Evolutionary conservation across 30 jellyfish, hydroid and myxozoan species (phyloP).

Genomic region (Clytia hemisphaerica): DNA sequence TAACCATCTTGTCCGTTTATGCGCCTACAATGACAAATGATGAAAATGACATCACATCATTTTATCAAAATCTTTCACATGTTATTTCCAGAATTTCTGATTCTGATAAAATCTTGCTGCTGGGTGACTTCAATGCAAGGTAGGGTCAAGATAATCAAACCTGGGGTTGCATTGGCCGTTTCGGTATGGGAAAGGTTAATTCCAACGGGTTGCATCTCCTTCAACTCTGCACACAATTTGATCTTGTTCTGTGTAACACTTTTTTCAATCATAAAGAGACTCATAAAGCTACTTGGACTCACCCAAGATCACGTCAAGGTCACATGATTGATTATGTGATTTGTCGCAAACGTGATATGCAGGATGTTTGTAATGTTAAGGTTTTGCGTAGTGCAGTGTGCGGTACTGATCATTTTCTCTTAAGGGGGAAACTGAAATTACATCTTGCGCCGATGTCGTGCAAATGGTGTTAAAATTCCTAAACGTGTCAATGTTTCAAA

Average conservation of each 20-base stretch:
- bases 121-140: constrained; percentile 56
- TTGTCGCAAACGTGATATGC: background rate
- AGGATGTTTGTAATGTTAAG: background rate
- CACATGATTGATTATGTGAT: constrained; percentile 40
- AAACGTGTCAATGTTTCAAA: background rate
- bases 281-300: constrained; percentile 43
- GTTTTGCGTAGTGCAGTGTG: constrained; percentile 29
- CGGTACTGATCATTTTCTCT: constrained; percentile 32
- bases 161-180: constrained; percentile 28
- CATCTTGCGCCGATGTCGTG: constrained; percentile 1
- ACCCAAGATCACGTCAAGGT: constrained; percentile 42
- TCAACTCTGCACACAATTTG: constrained; percentile 19
- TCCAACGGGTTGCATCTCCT: constrained; percentile 40
- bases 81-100: constrained; percentile 1
- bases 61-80: constrained; percentile 3
- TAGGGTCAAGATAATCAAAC: constrained; percentile 21
- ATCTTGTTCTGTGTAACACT: constrained; percentile 41
- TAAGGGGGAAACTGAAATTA: background rate
- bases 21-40: constrained; percentile 36
- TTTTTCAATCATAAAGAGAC: constrained; percentile 1
- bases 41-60: constrained; percentile 16
- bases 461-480: background rate
- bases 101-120: constrained; percentile 24
- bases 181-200: constrained; percentile 41
- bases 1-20: constrained; percentile 21